Percentiles rank a stretch among this genome's conserved stretches.
Conservation (phyloP, 2,797 vertebrate species). For the Cercopithecus petaurista region DNA sequence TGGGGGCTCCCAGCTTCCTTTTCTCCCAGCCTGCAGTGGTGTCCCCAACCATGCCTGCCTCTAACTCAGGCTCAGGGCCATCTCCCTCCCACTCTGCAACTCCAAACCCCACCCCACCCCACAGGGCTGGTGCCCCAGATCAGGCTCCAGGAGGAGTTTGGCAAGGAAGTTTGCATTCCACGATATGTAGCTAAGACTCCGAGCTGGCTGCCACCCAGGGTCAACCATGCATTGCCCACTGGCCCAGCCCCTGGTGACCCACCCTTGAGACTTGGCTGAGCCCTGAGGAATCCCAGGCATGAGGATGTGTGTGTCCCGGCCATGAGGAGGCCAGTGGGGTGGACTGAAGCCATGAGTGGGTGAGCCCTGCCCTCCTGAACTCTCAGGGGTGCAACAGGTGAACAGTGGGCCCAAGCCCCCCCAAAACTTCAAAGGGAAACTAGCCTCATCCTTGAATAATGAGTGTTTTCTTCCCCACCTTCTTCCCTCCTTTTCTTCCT, state of each 20-base stretch:
- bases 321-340: neutral
- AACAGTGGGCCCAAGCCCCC: too few species aligned
- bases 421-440: neutral
- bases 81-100: neutral
- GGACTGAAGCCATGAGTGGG: neutral
- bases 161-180: neutral
- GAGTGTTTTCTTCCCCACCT: neutral
- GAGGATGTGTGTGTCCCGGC: constrained; percentile 50
- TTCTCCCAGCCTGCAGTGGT: neutral
- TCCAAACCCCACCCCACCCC: neutral
- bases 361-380: neutral
- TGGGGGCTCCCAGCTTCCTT: neutral
- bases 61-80: neutral
- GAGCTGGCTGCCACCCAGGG: neutral
- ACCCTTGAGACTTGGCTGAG: constrained; percentile 44
- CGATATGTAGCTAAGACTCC: neutral
- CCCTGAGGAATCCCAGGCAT: constrained; percentile 64
- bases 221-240: neutral
- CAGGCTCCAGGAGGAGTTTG: neutral
- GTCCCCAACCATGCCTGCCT: neutral
- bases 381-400: neutral
- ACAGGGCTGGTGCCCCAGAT: neutral
- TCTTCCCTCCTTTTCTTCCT: neutral
- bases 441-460: neutral
- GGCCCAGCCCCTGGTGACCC: constrained; percentile 47